These are phyloP conservation scores for Torymus tubicola DNA, from an alignment of 2,888 invertebrate genomes.

Conservation along the genomic window DNA sequence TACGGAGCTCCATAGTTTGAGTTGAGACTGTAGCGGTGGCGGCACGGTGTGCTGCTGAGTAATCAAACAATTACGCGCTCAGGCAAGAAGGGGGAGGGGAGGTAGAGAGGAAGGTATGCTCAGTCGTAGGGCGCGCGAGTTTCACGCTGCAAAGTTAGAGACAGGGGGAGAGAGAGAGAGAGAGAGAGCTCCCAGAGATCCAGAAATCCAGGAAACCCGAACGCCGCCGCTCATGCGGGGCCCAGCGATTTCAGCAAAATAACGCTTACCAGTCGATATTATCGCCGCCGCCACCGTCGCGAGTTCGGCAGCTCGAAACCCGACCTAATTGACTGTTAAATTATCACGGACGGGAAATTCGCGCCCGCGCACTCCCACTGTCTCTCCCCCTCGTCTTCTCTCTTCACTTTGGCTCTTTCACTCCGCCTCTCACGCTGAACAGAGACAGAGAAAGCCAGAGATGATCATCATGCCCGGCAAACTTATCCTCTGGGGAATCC, in stretches of 20 bases:
- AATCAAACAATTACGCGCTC: conserved; percentile 75
- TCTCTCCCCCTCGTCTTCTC: not conserved
- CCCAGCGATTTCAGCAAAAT: conserved; percentile 73
- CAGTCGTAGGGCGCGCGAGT: conserved; percentile 39
- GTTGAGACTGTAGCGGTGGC: conserved; percentile 71
- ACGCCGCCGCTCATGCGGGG: conserved; percentile 58
- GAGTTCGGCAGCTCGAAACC: conserved; percentile 67
- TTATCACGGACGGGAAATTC: conserved; percentile 68
- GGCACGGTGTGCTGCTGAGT: conserved; percentile 74
- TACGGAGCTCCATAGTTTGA: conserved; percentile 70
- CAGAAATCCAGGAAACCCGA: conserved; percentile 59
- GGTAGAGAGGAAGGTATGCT: conserved; percentile 15
- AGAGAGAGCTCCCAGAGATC: conserved; percentile 60
- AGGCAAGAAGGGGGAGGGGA: not conserved
- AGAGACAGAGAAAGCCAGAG: not conserved
- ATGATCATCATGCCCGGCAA: conserved; percentile 29
- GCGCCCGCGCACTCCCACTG: not conserved
- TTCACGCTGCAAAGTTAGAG: conserved; percentile 45
- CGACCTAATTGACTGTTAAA: conserved; percentile 75
- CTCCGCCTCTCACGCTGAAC: not conserved
- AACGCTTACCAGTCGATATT: conserved; percentile 73
- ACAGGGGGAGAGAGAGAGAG: conserved; percentile 42
- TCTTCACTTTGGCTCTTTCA: conserved; percentile 25
- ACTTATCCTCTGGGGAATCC: conserved; percentile 33
- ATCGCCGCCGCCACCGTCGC: conserved; percentile 57